Conservation (phyloP, 2,113 vertebrate species). For the Asarcornis scutulata region DNA sequence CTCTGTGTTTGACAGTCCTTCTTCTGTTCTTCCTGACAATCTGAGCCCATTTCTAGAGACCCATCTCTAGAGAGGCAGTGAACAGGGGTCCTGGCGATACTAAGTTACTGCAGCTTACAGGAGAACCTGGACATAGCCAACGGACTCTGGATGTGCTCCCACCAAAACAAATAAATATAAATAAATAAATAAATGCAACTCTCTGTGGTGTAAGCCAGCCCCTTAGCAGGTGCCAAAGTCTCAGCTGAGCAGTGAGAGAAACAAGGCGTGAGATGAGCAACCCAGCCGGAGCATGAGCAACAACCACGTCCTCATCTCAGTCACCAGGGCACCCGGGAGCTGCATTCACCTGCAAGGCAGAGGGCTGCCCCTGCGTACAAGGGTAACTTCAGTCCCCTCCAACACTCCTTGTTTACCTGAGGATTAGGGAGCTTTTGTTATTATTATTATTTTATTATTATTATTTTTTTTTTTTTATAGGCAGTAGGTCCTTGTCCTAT, state of each 20-base stretch:
- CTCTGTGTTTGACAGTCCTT: neutral
- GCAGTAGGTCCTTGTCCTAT: neutral
- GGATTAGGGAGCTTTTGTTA: neutral
- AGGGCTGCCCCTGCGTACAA: neutral
- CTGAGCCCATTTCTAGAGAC: neutral
- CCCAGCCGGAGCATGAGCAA: neutral
- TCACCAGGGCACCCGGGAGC: neutral
- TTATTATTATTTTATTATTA: too few species aligned
- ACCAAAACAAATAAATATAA: neutral
- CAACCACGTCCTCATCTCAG: neutral
- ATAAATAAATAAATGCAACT: neutral
- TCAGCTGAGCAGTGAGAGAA: neutral
- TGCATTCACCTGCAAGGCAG: neutral
- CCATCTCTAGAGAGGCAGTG: neutral
- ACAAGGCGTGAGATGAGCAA: neutral
- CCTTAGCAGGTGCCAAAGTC: neutral
- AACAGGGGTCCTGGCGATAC: neutral
- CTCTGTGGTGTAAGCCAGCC: neutral
- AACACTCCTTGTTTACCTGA: neutral
- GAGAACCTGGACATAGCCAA: neutral
- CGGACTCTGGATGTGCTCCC: neutral
- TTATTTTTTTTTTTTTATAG: neutral
- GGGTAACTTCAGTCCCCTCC: neutral
- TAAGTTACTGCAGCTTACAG: neutral
- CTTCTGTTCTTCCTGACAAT: neutral